Conservation (phyloP, 1,140 invertebrate species). For the Linepithema humile region DNA sequence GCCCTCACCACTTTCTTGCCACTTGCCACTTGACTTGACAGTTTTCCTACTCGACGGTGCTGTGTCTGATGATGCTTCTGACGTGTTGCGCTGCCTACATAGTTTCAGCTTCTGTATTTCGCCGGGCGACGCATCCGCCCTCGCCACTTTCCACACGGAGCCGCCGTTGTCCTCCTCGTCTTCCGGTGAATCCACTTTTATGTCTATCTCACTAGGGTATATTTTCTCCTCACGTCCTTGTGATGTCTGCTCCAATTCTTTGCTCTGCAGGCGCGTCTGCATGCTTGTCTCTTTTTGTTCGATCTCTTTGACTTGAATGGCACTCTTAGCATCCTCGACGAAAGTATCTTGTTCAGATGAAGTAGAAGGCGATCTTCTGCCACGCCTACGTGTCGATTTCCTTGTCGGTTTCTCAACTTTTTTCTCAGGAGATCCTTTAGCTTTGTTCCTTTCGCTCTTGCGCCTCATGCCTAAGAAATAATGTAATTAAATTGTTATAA, state of each 20-base stretch:
- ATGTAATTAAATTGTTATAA: not conserved
- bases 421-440: slow-evolving; percentile 82
- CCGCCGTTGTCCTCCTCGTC: slow-evolving; percentile 72
- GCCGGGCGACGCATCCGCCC: slow-evolving; percentile 84
- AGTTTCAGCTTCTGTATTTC: slow-evolving; percentile 85
- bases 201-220: slow-evolving; percentile 66
- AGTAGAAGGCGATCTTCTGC: slow-evolving; percentile 77
- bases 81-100: slow-evolving; percentile 82
- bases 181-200: slow-evolving; percentile 64
- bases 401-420: slow-evolving; percentile 80
- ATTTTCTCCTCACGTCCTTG: slow-evolving; percentile 58
- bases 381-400: slow-evolving; percentile 79
- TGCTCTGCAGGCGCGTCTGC: slow-evolving; percentile 37
- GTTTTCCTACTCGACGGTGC: slow-evolving; percentile 67
- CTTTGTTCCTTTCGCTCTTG: slow-evolving; percentile 83
- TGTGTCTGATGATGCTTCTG: slow-evolving; percentile 80
- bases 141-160: slow-evolving; percentile 85
- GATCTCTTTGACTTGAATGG: slow-evolving; percentile 53
- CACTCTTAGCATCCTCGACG: slow-evolving; percentile 55
- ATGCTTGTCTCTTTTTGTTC: slow-evolving; percentile 62
- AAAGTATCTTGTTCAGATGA: slow-evolving; percentile 78
- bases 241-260: slow-evolving; percentile 46
- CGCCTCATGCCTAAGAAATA: slow-evolving; percentile 80
- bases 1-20: slow-evolving; percentile 81
- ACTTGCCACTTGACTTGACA: slow-evolving; percentile 81